Evolutionary conservation across 2,797 vertebrate species (phyloP), one percentile per base, ranked within the genome.

Genomic region (Hemitrygon akajei): DNA sequence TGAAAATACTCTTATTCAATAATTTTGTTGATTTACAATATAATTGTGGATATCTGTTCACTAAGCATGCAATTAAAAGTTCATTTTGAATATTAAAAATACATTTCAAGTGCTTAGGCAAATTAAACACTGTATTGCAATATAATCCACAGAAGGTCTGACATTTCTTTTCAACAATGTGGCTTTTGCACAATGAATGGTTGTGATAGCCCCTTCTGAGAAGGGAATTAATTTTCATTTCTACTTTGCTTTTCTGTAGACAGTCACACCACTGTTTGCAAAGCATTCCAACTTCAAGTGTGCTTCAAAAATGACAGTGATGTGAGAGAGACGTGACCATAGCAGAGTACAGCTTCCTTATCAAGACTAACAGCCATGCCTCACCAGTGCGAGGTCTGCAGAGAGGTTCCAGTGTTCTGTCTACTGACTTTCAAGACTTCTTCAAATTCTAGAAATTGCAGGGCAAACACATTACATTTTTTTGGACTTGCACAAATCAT

Each of bases 31-130:
- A 89, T 66, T 9, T 89, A 25, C 86, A 89, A 89, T 89, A 69
- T 89, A 89, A 89, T 37, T 89, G 86, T 63, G 66, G 16, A 69
- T 34, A 89, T 89, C 60, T 37, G 30, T 86, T 86, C 27, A 86
- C 82, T 86, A 56, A 86, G 63, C 60, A 89, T 69, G n/a, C 86
- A 69, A 89, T 89, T 89, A 89, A 89, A 63, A 89, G 86, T 66
- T 30, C 60, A 89, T 89, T 89, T 66, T 63, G 86, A 69, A 89
- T n/a, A 37, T 86, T 60, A 63, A 86, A 86, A 86, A 60, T 86
- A 27, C 58, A 63, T 89, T 89, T 66, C n/a, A 18, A 37, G 86
- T 69, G 60, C 60, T 89, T 69, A 89, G 86, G 86, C n/a, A 89
- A 89, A 89, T 89, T 34, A 89, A 60, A 69, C 2, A 18, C 86